Evolutionary conservation across 2,888 invertebrate genomes (phyloP).

Genomic region (Leptinotarsa rubiginosa): DNA sequence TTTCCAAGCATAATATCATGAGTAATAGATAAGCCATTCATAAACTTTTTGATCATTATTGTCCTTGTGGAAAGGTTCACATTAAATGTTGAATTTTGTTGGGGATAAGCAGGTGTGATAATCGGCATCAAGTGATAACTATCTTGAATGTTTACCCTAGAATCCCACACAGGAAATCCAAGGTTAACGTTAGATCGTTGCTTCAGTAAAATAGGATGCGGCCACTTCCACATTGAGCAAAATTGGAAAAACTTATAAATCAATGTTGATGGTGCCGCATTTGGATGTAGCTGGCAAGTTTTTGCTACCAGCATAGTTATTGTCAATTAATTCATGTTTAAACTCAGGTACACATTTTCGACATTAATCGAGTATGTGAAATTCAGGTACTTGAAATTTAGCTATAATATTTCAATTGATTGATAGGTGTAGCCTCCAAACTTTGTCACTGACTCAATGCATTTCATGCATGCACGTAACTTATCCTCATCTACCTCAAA

Average conservation of each 20-base stretch:
- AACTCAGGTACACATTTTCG: no score
- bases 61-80: slow-evolving; percentile 92
- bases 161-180: slow-evolving; percentile 97
- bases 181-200: slow-evolving; percentile 89
- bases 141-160: slow-evolving; percentile 89
- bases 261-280: no score
- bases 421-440: not conserved
- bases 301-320: no score
- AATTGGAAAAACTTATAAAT: no score
- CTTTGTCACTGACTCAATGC: not conserved
- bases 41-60: slow-evolving; percentile 94
- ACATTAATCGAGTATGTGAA: no score
- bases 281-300: no score
- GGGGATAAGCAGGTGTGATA: slow-evolving; percentile 99
- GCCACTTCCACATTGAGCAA: slow-evolving; percentile 60
- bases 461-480: not conserved
- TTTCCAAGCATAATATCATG: slow-evolving; percentile 90
- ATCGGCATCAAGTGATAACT: slow-evolving; percentile 98
- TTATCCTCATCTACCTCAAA: not conserved
- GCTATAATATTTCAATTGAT: no score
- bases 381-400: no score
- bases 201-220: slow-evolving; percentile 95
- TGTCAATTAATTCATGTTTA: no score
- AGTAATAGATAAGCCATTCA: slow-evolving; percentile 78
- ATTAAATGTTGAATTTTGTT: slow-evolving; percentile 99